These are phyloP conservation scores for Alosa alosa DNA, from an alignment of 2,113 vertebrate species.

Conservation along the genomic window DNA sequence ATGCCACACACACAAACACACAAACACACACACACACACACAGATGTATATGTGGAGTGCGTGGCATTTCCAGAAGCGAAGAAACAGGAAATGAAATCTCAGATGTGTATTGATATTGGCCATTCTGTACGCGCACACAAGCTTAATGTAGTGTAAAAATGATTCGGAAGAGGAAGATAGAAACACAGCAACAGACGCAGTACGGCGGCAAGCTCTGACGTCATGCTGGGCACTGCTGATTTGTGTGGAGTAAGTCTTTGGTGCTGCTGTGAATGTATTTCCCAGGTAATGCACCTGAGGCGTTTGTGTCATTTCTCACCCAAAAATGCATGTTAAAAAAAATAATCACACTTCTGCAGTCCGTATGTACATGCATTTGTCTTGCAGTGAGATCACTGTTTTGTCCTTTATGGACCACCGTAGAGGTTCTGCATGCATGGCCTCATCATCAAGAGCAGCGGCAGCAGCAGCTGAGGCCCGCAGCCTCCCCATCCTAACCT, in stretches of 20 bases:
- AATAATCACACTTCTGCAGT: background rate
- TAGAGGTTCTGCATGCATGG: background rate
- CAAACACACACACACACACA: background rate
- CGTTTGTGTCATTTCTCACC: background rate
- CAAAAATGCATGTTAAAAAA: background rate
- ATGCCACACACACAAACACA: background rate
- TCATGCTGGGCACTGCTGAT: background rate
- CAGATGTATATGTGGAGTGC: background rate
- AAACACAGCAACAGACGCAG: background rate
- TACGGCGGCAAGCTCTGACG: background rate
- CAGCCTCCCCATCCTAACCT: background rate
- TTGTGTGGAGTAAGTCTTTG: background rate
- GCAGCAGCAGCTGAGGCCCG: background rate
- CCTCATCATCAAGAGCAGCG: background rate
- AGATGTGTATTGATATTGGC: background rate
- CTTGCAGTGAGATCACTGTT: background rate
- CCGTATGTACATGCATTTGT: background rate
- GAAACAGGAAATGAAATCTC: background rate
- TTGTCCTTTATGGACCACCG: background rate
- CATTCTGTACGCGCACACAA: background rate
- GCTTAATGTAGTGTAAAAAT: conserved; percentile 18
- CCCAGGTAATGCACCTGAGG: background rate
- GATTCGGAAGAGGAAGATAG: background rate
- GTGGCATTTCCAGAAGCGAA: background rate
- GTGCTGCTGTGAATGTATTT: background rate